Conservation (phyloP, 2,888 invertebrate genomes). For the Galerucella pusilla region DNA sequence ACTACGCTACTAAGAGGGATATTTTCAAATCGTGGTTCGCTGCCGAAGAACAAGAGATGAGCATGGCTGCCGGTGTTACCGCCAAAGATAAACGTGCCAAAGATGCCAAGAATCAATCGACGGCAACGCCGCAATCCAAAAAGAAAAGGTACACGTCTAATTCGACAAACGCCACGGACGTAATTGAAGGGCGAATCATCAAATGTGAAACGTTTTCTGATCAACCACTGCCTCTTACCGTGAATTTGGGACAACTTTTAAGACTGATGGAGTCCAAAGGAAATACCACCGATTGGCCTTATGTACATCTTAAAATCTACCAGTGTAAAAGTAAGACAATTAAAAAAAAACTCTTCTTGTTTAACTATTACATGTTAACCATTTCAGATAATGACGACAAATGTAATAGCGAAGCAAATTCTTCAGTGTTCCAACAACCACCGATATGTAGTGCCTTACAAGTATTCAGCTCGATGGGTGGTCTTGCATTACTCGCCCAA, state of each 20-base stretch:
- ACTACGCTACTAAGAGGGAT: constrained; percentile 48
- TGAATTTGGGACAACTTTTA: constrained; percentile 62
- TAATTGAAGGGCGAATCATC: constrained; percentile 59
- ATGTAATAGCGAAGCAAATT: constrained; percentile 44
- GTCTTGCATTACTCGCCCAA: constrained; percentile 87
- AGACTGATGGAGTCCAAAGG: constrained; percentile 60
- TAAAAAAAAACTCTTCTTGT: not conserved
- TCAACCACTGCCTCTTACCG: constrained; percentile 59
- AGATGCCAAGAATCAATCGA: constrained; percentile 77
- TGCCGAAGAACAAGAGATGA: constrained; percentile 67
- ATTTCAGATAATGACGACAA: constrained; percentile 47
- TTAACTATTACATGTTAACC: not conserved
- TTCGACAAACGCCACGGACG: constrained; percentile 48
- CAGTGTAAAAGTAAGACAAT: constrained; percentile 60
- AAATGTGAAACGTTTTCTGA: constrained; percentile 61
- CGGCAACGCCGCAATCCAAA: constrained; percentile 61
- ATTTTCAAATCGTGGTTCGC: constrained; percentile 63
- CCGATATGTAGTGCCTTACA: constrained; percentile 74
- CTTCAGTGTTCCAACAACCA: constrained; percentile 47
- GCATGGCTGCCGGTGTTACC: constrained; percentile 86
- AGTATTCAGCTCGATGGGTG: constrained; percentile 89
- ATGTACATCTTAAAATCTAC: constrained; percentile 62
- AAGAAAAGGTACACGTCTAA: constrained; percentile 57
- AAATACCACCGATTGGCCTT: constrained; percentile 61
- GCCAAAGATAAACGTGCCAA: constrained; percentile 91